Conservation (phyloP, 2,888 invertebrate species). For the Drosophila birchii region DNA sequence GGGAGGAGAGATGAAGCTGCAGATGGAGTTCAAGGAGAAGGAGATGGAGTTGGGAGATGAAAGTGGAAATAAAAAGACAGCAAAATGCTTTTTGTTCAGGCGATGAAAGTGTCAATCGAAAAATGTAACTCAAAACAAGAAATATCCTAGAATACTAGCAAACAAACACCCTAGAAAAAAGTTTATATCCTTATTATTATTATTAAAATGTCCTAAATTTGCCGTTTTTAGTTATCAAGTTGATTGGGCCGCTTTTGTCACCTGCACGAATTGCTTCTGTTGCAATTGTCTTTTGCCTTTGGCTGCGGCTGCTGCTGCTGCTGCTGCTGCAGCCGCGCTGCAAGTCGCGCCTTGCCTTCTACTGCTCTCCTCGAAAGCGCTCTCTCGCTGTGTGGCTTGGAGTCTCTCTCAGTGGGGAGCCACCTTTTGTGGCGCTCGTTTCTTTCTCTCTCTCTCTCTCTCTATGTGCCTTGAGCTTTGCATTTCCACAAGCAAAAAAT, state of each 20-base stretch:
- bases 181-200: no score
- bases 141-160: no score
- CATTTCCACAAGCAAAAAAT: conserved; percentile 23
- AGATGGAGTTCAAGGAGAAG: conserved; percentile 8
- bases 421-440: conserved; percentile 31
- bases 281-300: conserved; percentile 66
- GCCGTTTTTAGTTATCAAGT: background rate
- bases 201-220: background rate
- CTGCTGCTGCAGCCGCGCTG: conserved; percentile 22
- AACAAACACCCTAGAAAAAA: no score
- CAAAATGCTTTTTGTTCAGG: conserved; percentile 53
- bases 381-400: conserved; percentile 24
- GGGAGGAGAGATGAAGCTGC: background rate
- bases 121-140: no score
- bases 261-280: conserved; percentile 48
- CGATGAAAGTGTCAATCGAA: conserved; percentile 46
- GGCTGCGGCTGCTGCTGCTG: conserved; percentile 32
- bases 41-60: conserved; percentile 1
- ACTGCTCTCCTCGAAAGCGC: conserved; percentile 38
- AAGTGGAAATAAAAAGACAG: conserved; percentile 11
- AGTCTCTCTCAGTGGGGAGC: conserved; percentile 23
- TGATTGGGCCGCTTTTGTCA: conserved; percentile 46
- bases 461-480: conserved; percentile 57
- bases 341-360: conserved; percentile 65
- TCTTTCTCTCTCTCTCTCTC: conserved; percentile 5